phyloP scores from a whole-genome alignment of 2,888 invertebrate genomes.

The Drosophila sordidapex region DNA sequence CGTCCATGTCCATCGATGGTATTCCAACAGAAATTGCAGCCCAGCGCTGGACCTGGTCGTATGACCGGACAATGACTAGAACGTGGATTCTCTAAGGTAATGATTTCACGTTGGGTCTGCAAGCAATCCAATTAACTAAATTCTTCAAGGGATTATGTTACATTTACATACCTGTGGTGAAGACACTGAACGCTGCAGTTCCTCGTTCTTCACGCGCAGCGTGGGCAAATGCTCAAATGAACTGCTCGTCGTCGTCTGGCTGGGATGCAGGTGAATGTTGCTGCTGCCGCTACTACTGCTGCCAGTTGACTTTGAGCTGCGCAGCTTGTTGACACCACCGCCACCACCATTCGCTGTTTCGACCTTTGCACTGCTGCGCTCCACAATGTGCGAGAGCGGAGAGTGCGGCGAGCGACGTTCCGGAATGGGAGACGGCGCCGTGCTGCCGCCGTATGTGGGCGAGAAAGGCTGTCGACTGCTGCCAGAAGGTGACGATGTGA shows the following conservation, averaged over 20 bases:
- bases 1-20: conserved; percentile 93
- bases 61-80: conserved; percentile 94
- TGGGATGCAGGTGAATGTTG: conserved; percentile 63
- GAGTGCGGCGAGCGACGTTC: conserved; percentile 71
- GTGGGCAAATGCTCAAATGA: conserved; percentile 84
- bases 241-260: conserved; percentile 72
- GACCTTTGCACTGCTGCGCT: conserved; percentile 41
- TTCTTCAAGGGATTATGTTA: background rate
- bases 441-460: conserved; percentile 72
- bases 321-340: conserved; percentile 66
- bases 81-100: conserved; percentile 86
- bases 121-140: background rate
- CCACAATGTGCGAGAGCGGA: conserved; percentile 47
- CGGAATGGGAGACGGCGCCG: conserved; percentile 58
- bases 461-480: conserved; percentile 75
- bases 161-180: conserved; percentile 86
- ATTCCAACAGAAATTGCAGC: conserved; percentile 96
- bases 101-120: conserved; percentile 85
- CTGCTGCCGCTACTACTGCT: conserved; percentile 59
- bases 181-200: conserved; percentile 87
- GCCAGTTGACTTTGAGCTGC: conserved; percentile 78
- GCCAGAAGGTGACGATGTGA: conserved; percentile 62
- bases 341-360: conserved; percentile 63
- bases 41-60: conserved; percentile 92
- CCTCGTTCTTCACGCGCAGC: conserved; percentile 86